Evolutionary conservation across 2,797 vertebrate species (phyloP).

Genomic region (Diglossa cyanea): DNA sequence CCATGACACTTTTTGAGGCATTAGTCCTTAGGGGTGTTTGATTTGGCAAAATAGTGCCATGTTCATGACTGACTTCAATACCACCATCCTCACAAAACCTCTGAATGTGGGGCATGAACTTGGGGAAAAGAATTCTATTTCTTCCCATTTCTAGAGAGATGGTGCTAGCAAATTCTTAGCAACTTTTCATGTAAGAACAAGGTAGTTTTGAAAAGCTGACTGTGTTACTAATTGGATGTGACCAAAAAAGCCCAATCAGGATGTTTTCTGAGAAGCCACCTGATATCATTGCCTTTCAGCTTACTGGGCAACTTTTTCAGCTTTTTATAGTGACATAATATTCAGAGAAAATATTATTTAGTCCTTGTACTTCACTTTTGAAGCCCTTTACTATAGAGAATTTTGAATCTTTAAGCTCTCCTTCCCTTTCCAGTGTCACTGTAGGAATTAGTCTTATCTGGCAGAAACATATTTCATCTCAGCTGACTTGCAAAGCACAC

Average conservation of each 20-base stretch:
- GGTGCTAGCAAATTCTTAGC: neutral
- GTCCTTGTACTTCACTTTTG: neutral
- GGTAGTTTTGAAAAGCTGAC: neutral
- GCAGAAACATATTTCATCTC: neutral
- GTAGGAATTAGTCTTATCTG: neutral
- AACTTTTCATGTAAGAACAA: neutral
- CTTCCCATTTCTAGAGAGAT: neutral
- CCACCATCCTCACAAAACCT: fast-evolving
- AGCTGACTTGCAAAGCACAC: neutral
- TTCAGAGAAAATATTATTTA: neutral
- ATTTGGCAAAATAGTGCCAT: neutral
- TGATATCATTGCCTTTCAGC: neutral
- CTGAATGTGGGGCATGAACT: neutral
- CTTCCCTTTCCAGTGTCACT: neutral
- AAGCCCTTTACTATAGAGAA: neutral
- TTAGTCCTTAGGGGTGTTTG: neutral
- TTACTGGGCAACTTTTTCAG: neutral
- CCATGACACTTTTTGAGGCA: neutral
- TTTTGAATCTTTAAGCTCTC: neutral
- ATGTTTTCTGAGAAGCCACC: neutral
- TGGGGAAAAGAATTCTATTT: neutral
- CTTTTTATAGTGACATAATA: neutral
- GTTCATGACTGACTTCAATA: neutral
- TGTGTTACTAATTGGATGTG: neutral
- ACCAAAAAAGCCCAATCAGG: neutral